phyloP scores from a whole-genome alignment of 2,797 vertebrate genomes.

The Poeciliopsis paucimaculata region DNA sequence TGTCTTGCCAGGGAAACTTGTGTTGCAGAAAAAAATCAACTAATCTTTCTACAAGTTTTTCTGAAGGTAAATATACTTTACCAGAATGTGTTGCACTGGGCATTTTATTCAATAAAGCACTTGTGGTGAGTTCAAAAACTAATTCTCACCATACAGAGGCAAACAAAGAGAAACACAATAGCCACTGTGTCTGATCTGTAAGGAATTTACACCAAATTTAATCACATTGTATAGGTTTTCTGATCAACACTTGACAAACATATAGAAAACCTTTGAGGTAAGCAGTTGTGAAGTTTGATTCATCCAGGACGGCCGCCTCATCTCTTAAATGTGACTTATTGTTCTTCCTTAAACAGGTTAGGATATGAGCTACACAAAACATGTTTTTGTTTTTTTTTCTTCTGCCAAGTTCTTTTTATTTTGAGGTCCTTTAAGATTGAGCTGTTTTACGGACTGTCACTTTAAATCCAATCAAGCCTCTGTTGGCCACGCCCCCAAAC shows the following conservation, averaged over 20 bases:
- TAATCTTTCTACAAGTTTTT: neutral
- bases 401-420: too few relatives aligned
- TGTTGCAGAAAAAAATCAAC: neutral
- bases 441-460: too few relatives aligned
- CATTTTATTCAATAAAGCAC: neutral
- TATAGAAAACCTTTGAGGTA: neutral
- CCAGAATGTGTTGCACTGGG: neutral
- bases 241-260: neutral
- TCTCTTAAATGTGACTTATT: neutral
- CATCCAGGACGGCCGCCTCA: neutral
- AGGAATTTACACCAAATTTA: neutral
- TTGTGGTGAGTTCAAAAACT: neutral
- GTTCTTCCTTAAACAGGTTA: too few relatives aligned
- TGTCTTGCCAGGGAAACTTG: neutral
- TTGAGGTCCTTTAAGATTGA: too few relatives aligned
- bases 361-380: too few relatives aligned
- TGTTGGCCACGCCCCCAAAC: too few relatives aligned
- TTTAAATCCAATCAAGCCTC: too few relatives aligned
- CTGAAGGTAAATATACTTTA: neutral
- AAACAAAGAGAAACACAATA: neutral
- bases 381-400: too few relatives aligned
- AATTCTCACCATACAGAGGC: neutral
- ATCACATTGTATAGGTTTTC: neutral
- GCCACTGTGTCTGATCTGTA: neutral
- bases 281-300: neutral